Evolutionary conservation across 2,888 invertebrate genomes (phyloP).

Genomic region (Rotaria macrura): DNA sequence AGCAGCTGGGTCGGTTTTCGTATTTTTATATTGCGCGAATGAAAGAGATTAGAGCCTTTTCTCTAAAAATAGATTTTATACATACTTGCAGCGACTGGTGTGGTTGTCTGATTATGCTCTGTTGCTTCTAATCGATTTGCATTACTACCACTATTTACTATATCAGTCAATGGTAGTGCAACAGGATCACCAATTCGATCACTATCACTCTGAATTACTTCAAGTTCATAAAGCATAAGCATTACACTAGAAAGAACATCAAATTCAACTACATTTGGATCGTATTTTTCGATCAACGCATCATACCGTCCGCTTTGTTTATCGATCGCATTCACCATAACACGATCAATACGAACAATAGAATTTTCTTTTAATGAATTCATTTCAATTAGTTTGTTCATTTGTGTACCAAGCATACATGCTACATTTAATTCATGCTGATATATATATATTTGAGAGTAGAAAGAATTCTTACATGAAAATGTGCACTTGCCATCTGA

Average conservation of each 20-base stretch:
- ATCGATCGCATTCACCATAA: constrained; percentile 6
- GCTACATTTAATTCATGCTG: background rate
- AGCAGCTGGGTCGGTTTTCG: too few relatives aligned
- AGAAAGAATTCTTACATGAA: background rate
- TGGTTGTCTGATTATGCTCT: background rate
- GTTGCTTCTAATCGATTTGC: background rate
- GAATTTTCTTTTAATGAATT: background rate
- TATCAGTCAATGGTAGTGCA: constrained; percentile 11
- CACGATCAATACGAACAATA: background rate
- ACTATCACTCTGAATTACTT: background rate
- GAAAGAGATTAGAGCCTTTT: too few relatives aligned
- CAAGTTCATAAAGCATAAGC: background rate
- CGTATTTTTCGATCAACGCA: background rate
- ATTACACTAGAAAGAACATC: background rate
- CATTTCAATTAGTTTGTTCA: background rate
- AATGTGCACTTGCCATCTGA: background rate
- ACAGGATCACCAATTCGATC: background rate
- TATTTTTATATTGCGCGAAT: too few relatives aligned
- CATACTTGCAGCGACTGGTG: background rate
- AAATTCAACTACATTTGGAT: background rate
- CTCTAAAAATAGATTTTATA: too few relatives aligned
- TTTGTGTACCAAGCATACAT: background rate
- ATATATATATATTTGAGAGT: background rate
- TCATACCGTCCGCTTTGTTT: background rate
- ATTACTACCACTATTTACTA: background rate